Evolutionary conservation across 2,113 vertebrate species (phyloP), one percentile per base, ranked within the genome.

Genomic region (Tyrannus savana): DNA sequence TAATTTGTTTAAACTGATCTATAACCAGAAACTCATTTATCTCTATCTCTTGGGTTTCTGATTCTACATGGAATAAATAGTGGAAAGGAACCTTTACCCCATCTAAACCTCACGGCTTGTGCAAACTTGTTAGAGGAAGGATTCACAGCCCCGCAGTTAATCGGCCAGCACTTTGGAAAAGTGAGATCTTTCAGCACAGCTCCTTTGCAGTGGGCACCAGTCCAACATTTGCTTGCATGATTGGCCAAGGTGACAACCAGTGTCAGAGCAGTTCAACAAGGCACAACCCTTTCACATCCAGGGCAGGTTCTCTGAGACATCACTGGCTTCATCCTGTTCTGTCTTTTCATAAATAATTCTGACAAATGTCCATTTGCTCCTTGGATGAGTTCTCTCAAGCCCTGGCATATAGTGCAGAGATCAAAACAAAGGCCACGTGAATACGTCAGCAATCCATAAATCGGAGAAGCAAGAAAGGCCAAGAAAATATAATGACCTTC

Each of bases 401-500:
- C 68, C 58, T 71, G 66, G 13, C 35, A 58, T 10, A 14, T 39
- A 78, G 47, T 88, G 56, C 75, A 84, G 68, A 95, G 79, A 84
- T 93, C 75, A 93, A 89, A 96, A 73, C 19, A 15, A 87, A 96
- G 84, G 60, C 39, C 62, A 68, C 44, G 21, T 0, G 19, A 73
- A 46, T 31, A 87, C 5, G 14, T 75, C 91, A 81, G 47, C 53
- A 69, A 39, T 81, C 76, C 69, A 68, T 69, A 89, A 55, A 31
- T 27, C 5, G 31, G 67, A 76, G 77, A 84, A 87, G 28, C 41
- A 82, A 80, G 60, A 74, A 91, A 73, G 74, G 44, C 55, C 42
- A 89, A 75, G 50, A 44, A 93, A 96, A 93, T 47, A 49, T 35
- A 93, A 75, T 67, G 60, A 89, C 79, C 55, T 95, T 95, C 84